Percentiles rank a stretch among this genome's conserved stretches.
These are phyloP conservation scores for Gymnoscopelus braueri DNA, from an alignment of 2,797 vertebrate genomes.

Conservation along the genomic window DNA sequence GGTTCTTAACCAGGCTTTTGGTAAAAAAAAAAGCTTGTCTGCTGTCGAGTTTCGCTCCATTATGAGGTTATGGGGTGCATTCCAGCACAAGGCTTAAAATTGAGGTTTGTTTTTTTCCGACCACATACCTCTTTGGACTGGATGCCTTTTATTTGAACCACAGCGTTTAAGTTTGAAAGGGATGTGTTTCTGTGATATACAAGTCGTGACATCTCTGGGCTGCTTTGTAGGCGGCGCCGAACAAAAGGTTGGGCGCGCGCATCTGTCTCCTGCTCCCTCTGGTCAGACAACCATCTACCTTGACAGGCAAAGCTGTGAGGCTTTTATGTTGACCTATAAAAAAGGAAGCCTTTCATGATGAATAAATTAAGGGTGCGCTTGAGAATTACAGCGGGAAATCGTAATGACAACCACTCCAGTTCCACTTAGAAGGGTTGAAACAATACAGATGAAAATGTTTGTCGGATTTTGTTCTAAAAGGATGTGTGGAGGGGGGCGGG, in stretches of 20 bases:
- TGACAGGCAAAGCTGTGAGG: neutral
- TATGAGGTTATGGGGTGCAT: neutral
- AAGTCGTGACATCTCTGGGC: constrained; percentile 23
- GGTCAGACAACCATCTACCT: constrained; percentile 29
- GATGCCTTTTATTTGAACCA: constrained; percentile 21
- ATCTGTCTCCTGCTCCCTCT: constrained; percentile 11
- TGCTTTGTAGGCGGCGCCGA: constrained; percentile 14
- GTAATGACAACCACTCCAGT: neutral
- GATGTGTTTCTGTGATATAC: constrained; percentile 18
- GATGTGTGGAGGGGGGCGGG: too few species aligned
- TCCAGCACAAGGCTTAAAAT: constrained; percentile 28
- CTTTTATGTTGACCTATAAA: neutral
- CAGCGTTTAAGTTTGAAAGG: constrained; percentile 23
- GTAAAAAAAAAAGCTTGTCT: constrained; percentile 1
- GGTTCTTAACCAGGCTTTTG: constrained; percentile 19
- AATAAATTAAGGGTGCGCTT: neutral
- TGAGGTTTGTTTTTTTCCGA: constrained; percentile 22
- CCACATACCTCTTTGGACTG: constrained; percentile 6
- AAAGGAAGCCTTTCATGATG: neutral
- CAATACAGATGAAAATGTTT: constrained; percentile 1
- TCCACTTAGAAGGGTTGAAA: neutral
- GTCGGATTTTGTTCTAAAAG: neutral
- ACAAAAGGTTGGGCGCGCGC: neutral
- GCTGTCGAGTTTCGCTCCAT: constrained; percentile 10
- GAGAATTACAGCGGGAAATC: neutral